Percentiles rank a stretch among this genome's conserved stretches.
Conservation (phyloP, 2,888 invertebrate species). For the Amiota mariae region DNA sequence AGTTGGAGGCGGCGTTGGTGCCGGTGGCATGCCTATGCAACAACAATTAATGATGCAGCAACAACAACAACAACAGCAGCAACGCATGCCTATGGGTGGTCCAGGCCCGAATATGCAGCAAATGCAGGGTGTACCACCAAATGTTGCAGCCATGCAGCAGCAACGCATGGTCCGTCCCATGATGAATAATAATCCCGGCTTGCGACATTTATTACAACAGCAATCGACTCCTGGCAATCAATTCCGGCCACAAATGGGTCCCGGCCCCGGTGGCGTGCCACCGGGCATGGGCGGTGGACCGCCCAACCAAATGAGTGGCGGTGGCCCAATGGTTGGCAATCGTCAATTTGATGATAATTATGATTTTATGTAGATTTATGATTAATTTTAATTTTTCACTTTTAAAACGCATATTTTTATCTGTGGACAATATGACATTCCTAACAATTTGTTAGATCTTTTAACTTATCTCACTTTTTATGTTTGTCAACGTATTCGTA, state of each 20-base stretch:
- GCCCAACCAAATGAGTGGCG: conserved; percentile 62
- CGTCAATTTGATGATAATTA: conserved; percentile 70
- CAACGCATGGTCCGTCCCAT: conserved; percentile 84
- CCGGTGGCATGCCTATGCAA: conserved; percentile 49
- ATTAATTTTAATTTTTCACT: neutral
- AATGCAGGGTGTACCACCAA: conserved; percentile 78
- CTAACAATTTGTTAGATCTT: neutral
- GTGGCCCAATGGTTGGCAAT: conserved; percentile 64
- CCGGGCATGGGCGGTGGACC: conserved; percentile 57
- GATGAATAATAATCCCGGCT: conserved; percentile 83
- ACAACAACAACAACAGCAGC: conserved; percentile 64
- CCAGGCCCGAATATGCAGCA: conserved; percentile 61
- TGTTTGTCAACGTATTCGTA: neutral
- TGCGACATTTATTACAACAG: conserved; percentile 83
- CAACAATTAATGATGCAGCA: conserved; percentile 47
- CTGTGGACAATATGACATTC: neutral
- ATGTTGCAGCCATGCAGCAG: conserved; percentile 77
- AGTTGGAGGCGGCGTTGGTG: conserved; percentile 45
- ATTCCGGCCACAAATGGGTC: conserved; percentile 70
- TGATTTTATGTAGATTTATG: conserved; percentile 65
- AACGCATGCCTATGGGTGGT: conserved; percentile 58
- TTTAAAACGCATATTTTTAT: neutral
- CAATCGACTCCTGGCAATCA: conserved; percentile 72
- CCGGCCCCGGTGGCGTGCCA: conserved; percentile 47
- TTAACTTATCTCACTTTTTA: neutral